Conservation (phyloP, 2,113 vertebrate genomes). For the Pachycephala philippinensis region DNA sequence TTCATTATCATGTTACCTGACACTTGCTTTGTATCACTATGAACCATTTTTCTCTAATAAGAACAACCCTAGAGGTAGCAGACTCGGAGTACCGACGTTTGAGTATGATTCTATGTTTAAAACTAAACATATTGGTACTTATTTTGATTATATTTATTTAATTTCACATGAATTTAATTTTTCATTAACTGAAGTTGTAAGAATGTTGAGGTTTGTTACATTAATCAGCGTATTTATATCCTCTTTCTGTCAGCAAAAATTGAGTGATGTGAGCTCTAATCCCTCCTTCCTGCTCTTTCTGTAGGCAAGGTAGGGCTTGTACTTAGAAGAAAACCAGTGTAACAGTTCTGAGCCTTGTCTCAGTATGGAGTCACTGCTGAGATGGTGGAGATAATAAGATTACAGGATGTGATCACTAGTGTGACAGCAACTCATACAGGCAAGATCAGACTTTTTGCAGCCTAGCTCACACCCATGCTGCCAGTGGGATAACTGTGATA, state of each 20-base stretch:
- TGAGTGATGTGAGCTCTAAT: neutral
- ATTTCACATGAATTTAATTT: neutral
- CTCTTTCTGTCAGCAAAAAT: neutral
- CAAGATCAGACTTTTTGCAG: constrained; percentile 1
- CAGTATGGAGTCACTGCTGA: neutral
- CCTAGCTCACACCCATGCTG: neutral
- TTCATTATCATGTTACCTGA: neutral
- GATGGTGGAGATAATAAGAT: constrained; percentile 1
- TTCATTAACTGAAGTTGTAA: neutral
- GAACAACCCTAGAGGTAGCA: neutral
- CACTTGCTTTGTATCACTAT: neutral
- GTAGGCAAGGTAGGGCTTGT: neutral
- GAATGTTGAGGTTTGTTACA: neutral
- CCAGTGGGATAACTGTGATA: neutral
- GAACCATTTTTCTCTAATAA: neutral
- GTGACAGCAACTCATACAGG: neutral
- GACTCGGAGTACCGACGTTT: neutral
- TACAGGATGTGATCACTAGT: neutral
- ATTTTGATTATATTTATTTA: neutral
- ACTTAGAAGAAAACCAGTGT: neutral
- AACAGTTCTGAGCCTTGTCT: neutral
- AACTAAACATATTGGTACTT: neutral
- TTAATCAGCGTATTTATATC: neutral
- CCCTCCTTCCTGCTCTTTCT: neutral
- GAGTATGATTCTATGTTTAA: neutral